Evolutionary conservation across 2,113 vertebrate species (phyloP).

Genomic region (Callipepla californica): DNA sequence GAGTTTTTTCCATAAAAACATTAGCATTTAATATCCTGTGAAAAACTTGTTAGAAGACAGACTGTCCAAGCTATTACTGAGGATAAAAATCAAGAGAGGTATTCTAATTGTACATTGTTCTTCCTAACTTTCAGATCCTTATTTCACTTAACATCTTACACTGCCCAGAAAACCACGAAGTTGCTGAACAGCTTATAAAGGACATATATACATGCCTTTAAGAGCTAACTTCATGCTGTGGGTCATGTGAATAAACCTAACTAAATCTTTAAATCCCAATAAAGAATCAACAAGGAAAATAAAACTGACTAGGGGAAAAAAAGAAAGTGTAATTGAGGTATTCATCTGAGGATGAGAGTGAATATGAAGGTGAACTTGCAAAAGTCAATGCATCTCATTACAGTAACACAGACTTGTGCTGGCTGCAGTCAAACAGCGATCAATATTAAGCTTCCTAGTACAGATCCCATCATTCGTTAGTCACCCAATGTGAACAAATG

Average conservation of each 20-base stretch:
- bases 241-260: slow-evolving; percentile 17
- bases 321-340: neutral
- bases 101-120: slow-evolving; percentile 30
- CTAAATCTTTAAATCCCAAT: neutral
- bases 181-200: neutral
- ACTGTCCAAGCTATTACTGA: neutral
- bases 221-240: neutral
- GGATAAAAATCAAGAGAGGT: neutral
- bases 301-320: neutral
- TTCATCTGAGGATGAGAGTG: neutral
- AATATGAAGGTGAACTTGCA: neutral
- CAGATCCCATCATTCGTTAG: neutral
- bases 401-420: neutral
- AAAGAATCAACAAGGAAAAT: neutral
- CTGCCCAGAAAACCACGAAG: slow-evolving; percentile 13
- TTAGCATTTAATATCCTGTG: neutral
- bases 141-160: neutral
- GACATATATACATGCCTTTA: neutral
- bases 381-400: neutral
- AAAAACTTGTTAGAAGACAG: neutral
- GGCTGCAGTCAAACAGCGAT: neutral
- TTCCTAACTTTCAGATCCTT: slow-evolving; percentile 6
- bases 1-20: neutral
- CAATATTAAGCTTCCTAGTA: neutral
- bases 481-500: neutral